Evolutionary conservation across 2,797 vertebrate genomes (phyloP).

Genomic region (Gobio occitaniae): DNA sequence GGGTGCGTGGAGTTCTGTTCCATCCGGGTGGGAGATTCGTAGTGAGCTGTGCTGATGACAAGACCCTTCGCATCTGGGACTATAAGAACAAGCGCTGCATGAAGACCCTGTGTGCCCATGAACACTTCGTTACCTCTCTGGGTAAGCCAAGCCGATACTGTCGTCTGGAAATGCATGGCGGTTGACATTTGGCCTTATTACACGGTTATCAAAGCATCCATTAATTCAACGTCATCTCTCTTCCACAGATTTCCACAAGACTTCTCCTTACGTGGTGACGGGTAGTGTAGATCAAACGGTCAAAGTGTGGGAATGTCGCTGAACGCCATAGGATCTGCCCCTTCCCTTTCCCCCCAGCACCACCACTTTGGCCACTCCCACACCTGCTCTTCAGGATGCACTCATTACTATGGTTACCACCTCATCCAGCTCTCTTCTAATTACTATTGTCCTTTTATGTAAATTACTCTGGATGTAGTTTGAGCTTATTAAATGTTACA

Average conservation of each 20-base stretch:
- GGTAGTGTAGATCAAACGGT: slow-evolving; percentile 99
- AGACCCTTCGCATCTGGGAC: slow-evolving; percentile 99
- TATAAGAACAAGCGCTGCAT: slow-evolving; percentile 99
- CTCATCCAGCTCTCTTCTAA: slow-evolving; percentile 94
- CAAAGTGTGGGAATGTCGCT: slow-evolving; percentile 99
- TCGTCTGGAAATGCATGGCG: neutral
- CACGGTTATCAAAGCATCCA: no score
- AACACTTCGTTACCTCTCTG: slow-evolving; percentile 99
- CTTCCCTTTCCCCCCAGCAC: slow-evolving; percentile 68
- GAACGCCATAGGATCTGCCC: slow-evolving; percentile 76
- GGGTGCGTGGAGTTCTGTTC: slow-evolving; percentile 93
- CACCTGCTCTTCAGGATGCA: slow-evolving; percentile 86
- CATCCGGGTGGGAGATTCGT: slow-evolving; percentile 98
- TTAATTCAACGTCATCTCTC: slow-evolving; percentile 29
- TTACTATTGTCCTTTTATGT: slow-evolving; percentile 99
- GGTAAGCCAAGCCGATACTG: slow-evolving; percentile 76
- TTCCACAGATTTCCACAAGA: slow-evolving; percentile 97
- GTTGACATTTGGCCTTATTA: neutral
- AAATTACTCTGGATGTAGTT: slow-evolving; percentile 99
- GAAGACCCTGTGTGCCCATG: slow-evolving; percentile 98
- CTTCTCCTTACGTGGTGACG: slow-evolving; percentile 96
- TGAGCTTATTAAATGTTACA: slow-evolving; percentile 99
- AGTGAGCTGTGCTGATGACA: slow-evolving; percentile 98
- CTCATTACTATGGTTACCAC: slow-evolving; percentile 89
- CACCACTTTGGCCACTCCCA: slow-evolving; percentile 61